Evolutionary conservation across 2,113 vertebrate species (phyloP).

Genomic region (Tor tambroides): DNA sequence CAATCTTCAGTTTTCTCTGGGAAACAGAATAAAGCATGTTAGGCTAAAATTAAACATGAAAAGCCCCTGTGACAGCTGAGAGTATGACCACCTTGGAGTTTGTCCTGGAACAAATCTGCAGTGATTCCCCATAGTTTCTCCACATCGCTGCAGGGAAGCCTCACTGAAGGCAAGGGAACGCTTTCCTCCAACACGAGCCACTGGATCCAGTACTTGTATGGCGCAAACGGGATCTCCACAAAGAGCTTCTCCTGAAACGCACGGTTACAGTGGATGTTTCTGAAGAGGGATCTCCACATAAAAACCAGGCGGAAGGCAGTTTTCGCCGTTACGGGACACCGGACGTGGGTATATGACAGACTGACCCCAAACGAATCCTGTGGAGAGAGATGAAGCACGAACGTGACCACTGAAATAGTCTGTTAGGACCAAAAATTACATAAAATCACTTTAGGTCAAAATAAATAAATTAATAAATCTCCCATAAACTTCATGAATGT

Average conservation of each 20-base stretch:
- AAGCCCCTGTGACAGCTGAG: not conserved
- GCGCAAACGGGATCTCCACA: conserved; percentile 23
- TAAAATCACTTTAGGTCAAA: not conserved
- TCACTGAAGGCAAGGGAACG: conserved; percentile 62
- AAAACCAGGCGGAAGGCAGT: conserved; percentile 66
- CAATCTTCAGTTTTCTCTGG: conserved; percentile 56
- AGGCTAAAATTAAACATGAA: too few relatives aligned
- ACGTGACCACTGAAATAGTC: not conserved
- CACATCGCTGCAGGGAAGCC: conserved; percentile 56
- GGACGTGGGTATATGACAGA: conserved; percentile 46
- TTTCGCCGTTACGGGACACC: conserved; percentile 53
- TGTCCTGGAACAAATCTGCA: conserved; percentile 51
- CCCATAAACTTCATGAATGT: too few relatives aligned
- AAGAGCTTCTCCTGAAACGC: conserved; percentile 71
- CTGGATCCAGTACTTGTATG: conserved; percentile 62
- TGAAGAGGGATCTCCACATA: conserved; percentile 60
- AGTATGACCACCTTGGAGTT: conserved; percentile 53
- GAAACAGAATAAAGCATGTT: not conserved
- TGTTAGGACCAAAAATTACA: not conserved
- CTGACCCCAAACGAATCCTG: conserved; percentile 61
- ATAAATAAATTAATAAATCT: too few relatives aligned
- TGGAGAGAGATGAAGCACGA: not conserved
- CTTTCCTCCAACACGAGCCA: conserved; percentile 66
- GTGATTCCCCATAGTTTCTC: conserved; percentile 64
- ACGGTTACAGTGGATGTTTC: conserved; percentile 65